phyloP scores from a whole-genome alignment of 2,113 vertebrate species.

The Centropus bengalensis region DNA sequence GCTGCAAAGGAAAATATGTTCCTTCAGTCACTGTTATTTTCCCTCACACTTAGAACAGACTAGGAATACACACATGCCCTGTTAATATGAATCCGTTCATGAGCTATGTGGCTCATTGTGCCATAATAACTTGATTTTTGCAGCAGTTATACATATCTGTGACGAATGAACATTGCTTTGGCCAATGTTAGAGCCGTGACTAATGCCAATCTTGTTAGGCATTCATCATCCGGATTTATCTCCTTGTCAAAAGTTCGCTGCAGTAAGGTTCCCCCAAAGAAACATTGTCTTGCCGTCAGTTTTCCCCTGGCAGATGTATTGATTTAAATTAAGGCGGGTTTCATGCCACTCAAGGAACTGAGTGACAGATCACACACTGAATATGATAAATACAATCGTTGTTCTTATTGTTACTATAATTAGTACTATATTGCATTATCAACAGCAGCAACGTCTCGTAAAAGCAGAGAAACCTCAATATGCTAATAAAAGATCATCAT shows the following conservation, averaged over 20 bases:
- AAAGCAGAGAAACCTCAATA: not conserved
- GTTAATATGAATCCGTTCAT: not conserved
- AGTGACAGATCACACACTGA: not conserved
- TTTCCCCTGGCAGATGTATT: constrained; percentile 22
- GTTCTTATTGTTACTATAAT: not conserved
- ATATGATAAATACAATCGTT: not conserved
- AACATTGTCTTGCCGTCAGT: constrained; percentile 13
- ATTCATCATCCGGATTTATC: constrained; percentile 30
- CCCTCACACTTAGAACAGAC: not conserved
- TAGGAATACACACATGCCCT: constrained; percentile 34
- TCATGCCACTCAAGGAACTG: not conserved
- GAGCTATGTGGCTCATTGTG: not conserved
- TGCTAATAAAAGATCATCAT: not conserved
- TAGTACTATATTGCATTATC: not conserved
- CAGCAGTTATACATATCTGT: not conserved
- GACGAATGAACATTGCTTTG: constrained; percentile 2
- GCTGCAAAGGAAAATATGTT: not conserved
- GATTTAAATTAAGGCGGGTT: constrained; percentile 8
- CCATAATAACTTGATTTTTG: not conserved
- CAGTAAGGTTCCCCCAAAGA: constrained; percentile 23
- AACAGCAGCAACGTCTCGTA: not conserved
- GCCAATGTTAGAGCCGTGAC: constrained; percentile 10
- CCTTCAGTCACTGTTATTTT: constrained; percentile 30
- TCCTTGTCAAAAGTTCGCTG: constrained; percentile 45
- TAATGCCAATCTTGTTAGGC: not conserved